Conservation (phyloP, 92 coral and sea anemone genomes). For the Palythoa grandis region DNA sequence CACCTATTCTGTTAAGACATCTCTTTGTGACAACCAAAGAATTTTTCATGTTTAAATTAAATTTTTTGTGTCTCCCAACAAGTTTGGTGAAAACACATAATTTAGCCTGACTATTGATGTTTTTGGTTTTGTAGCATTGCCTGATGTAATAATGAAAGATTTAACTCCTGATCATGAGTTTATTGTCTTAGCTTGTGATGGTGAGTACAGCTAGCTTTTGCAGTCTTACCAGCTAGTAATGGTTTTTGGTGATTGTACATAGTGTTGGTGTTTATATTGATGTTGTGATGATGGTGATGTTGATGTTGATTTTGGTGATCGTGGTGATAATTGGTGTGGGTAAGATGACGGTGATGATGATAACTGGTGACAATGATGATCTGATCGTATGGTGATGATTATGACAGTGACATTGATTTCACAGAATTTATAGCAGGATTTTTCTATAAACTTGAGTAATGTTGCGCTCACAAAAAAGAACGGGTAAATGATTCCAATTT, state of each 20-base stretch:
- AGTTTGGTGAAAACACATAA: no score
- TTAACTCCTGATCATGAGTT: constrained; percentile 94
- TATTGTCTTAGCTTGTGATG: constrained; percentile 95
- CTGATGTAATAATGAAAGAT: constrained; percentile 92
- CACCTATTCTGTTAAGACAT: no score
- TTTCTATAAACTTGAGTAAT: no score
- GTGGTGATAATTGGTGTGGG: neutral
- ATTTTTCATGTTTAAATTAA: no score
- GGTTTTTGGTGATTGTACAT: neutral
- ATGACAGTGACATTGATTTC: no score
- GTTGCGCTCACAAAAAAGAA: no score
- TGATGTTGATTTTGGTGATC: neutral
- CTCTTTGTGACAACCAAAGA: no score
- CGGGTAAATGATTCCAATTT: no score
- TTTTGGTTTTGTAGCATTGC: constrained; percentile 67
- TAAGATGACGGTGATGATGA: neutral
- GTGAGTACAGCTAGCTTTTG: constrained; percentile 57
- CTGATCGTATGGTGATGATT: neutral
- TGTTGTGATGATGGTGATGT: neutral
- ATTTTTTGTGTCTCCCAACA: no score
- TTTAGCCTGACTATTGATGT: no score
- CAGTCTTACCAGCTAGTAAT: neutral
- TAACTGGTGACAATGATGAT: neutral
- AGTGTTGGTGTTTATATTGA: neutral
- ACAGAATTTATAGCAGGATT: no score